Base-by-base conservation (phyloP, 2,888 invertebrate species). In the Euzetes globulus region DNA sequence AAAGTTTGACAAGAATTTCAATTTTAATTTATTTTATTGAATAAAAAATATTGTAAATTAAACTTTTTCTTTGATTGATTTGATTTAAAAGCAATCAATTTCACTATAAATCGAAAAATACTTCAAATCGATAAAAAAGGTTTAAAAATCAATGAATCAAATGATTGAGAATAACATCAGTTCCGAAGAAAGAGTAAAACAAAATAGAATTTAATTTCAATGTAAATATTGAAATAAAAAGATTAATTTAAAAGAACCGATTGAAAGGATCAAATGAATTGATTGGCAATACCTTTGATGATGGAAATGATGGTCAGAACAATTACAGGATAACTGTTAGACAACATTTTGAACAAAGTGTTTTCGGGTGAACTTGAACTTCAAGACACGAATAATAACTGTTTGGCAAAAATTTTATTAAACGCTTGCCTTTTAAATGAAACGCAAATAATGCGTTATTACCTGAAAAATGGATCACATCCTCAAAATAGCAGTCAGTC, bases 371-470 rank as follows among this genome's bases (percentile, higher is more conserved):
- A 65, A 65, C 37, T 37, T 37, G 37, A 65, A 33, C 33, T 37
- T n/a, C 37, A 65, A 15, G 33, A 65, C 25, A 9, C 37, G 37
- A n/a, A 15, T 29, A 60, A 17, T 60, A 29, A 27, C 11, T 60
- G 33, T 29, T 33, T 60, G 60, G 60, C 60, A 29, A 60, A 33
- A 60, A 60, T 9, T 60, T 29, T n/a, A 60, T 60, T 7, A 60
- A 60, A 60, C 52, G 60, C 60, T 60, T 60, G 27, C 27, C 60
- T 60, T 60, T 60, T 29, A 60, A 60, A 29, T 29, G 27, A 60
- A 60, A n/a, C n/a, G 15, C 27, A 29, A 60, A 33, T 60, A 19
- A 52, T 52, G 19, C 19, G 52, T 52, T 52, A 52, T 52, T 52
- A 19, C 17, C 17, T 60, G 5, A 60, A 60, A 60, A 60, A 60